Evolutionary conservation across 2,888 invertebrate genomes (phyloP), one percentile per base, ranked within the genome.

Genomic region (Phaedon cochleariae): DNA sequence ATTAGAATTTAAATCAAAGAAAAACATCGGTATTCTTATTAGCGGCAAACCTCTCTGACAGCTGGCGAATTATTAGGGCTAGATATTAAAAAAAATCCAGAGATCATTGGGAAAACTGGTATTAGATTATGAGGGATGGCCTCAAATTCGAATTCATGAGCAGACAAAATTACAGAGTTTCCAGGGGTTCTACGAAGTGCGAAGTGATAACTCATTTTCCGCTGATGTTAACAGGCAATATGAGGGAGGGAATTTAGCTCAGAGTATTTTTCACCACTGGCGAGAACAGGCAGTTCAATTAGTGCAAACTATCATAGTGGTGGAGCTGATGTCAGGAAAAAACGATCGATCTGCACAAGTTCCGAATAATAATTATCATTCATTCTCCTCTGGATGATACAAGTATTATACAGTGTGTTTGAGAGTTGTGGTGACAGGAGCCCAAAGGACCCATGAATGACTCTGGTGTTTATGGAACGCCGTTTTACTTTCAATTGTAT

Each of bases 71-170:
- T 68, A 68, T 65, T 60, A 48, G 55, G 34, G 59, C 41, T 57
- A n/a, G 58, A 68, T 68, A 68, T 68, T 68, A 68, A 68, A 68
- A 65, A 65, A 63, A 51, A 63, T 17, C 52, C 52, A 41, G 46
- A 26, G 15, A 41, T 41, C 15, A 41, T 41, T 41, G 17, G 37
- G 41, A 58, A 63, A 64, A 67, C 41, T 52, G 48, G 37, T 66
- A 62, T 61, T 41, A 41, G 58, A 41, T 45, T 59, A 60, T 67
- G 57, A 67, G 37, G 53, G 51, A 37, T 46, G 53, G 37, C 21
- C 57, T 57, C 59, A 62, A 67, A 64, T 67, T 64, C 34, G 34
- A 59, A 54, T 51, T 51, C 51, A 17, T 26, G 51, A 12, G n/a
- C 15, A 15, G 15, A 41, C 41, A 41, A 12, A 10, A 41, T 41